These are phyloP conservation scores for Ptychochromis oligacanthus DNA, from an alignment of 2,113 vertebrate genomes.

Conservation along the genomic window DNA sequence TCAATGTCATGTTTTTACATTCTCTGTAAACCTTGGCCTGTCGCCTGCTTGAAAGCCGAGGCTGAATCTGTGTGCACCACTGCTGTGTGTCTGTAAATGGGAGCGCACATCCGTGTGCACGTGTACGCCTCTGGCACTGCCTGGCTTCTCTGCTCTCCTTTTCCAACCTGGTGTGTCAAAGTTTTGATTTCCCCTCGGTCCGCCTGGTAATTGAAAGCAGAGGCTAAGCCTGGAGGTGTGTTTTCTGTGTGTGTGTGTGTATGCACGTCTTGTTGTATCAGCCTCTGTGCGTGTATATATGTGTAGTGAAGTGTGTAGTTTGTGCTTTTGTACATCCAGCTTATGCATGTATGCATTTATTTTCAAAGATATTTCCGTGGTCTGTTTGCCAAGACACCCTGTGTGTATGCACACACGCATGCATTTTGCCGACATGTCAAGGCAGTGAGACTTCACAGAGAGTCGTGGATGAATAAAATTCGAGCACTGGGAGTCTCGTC, in stretches of 20 bases:
- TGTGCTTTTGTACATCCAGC: neutral
- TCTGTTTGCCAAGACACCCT: neutral
- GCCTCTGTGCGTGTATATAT: neutral
- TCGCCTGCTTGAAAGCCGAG: slow-evolving; percentile 51
- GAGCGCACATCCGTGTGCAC: neutral
- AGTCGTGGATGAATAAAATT: slow-evolving; percentile 23
- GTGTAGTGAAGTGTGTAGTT: slow-evolving; percentile 5
- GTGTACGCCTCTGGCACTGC: slow-evolving; percentile 51
- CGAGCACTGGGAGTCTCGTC: slow-evolving; percentile 29
- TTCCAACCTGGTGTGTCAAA: slow-evolving; percentile 69
- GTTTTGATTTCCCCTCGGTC: slow-evolving; percentile 76
- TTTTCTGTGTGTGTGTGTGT: slow-evolving; percentile 22
- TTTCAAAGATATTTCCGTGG: slow-evolving; percentile 21
- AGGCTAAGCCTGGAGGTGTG: slow-evolving; percentile 66
- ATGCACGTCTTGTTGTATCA: neutral
- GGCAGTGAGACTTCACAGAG: slow-evolving; percentile 21
- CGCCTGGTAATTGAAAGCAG: slow-evolving; percentile 75
- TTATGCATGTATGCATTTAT: slow-evolving; percentile 47
- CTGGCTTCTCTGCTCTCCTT: slow-evolving; percentile 58
- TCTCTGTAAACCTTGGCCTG: slow-evolving; percentile 60
- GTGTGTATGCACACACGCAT: neutral
- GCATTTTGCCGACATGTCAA: neutral
- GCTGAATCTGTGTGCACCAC: neutral
- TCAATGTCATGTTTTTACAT: slow-evolving; percentile 71
- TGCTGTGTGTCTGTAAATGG: neutral